Percentiles rank a stretch among this genome's conserved stretches.
phyloP scores from a whole-genome alignment of 2,113 vertebrate genomes.

The Aptenodytes patagonicus region DNA sequence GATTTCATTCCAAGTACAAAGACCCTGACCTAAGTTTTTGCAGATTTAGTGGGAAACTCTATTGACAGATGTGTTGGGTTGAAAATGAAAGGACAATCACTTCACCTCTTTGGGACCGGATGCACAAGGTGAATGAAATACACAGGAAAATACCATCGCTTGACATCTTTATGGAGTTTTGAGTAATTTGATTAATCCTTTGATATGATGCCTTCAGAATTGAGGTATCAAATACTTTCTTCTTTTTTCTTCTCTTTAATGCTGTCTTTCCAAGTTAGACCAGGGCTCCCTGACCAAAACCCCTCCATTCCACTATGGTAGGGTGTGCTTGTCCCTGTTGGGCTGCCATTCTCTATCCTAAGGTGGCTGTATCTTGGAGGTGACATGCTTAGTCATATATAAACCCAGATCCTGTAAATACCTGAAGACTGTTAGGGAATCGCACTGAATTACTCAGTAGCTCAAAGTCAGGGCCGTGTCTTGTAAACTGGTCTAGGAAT shows the following conservation, averaged over 20 bases:
- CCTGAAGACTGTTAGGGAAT: neutral
- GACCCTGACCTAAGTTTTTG: neutral
- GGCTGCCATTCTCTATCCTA: accelerated
- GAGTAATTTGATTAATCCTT: neutral
- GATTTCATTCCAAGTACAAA: neutral
- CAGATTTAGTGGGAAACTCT: neutral
- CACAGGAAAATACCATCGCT: neutral
- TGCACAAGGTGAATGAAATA: neutral
- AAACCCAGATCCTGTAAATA: neutral
- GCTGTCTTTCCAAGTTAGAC: neutral
- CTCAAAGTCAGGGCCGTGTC: accelerated
- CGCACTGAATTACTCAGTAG: neutral
- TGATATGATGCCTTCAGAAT: neutral
- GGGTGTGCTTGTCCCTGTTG: too few relatives aligned
- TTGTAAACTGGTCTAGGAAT: neutral
- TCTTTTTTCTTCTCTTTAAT: neutral
- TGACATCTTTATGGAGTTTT: neutral
- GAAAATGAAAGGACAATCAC: neutral
- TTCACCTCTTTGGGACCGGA: neutral
- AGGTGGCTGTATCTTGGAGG: accelerated
- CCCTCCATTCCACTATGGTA: accelerated
- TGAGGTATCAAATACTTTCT: neutral
- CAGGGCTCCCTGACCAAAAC: neutral
- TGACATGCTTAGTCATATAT: accelerated
- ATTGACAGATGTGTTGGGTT: accelerated